These are phyloP conservation scores for Sinella curviseta DNA, from an alignment of 1,140 invertebrate genomes.

Conservation along the genomic window DNA sequence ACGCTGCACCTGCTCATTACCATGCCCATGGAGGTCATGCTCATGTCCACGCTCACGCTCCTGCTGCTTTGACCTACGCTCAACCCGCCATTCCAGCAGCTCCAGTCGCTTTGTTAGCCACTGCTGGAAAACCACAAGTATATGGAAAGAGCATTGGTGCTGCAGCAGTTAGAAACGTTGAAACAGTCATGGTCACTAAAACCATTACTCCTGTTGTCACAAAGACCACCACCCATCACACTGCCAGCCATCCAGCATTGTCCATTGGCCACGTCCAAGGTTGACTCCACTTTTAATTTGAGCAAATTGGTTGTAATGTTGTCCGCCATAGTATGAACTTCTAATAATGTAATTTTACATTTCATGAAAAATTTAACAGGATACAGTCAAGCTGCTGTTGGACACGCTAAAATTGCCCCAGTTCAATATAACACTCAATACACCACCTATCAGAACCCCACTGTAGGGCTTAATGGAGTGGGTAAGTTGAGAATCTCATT, in stretches of 20 bases:
- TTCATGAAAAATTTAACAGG: conserved; percentile 1
- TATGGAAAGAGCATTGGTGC: neutral
- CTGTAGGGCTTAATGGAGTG: neutral
- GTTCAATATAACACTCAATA: conserved; percentile 10
- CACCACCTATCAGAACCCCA: neutral
- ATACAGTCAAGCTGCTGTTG: conserved; percentile 11
- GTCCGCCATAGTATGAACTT: neutral
- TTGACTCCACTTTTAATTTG: neutral
- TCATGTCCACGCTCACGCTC: neutral
- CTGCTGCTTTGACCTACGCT: neutral
- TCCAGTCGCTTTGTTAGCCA: neutral
- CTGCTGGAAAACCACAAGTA: neutral
- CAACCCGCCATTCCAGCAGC: neutral
- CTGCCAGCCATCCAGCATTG: neutral
- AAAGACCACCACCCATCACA: conserved; percentile 24
- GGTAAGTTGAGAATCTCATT: no score
- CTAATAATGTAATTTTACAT: neutral
- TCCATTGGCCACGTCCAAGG: conserved; percentile 17
- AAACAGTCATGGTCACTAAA: conserved; percentile 18
- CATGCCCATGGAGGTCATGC: neutral
- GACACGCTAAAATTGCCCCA: conserved; percentile 4
- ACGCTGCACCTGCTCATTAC: neutral
- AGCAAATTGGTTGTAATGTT: neutral
- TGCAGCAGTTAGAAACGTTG: conserved; percentile 8
- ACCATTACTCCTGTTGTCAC: conserved; percentile 22